These are phyloP conservation scores for Tiphia femorata DNA, from an alignment of 2,888 invertebrate genomes.

Conservation along the genomic window DNA sequence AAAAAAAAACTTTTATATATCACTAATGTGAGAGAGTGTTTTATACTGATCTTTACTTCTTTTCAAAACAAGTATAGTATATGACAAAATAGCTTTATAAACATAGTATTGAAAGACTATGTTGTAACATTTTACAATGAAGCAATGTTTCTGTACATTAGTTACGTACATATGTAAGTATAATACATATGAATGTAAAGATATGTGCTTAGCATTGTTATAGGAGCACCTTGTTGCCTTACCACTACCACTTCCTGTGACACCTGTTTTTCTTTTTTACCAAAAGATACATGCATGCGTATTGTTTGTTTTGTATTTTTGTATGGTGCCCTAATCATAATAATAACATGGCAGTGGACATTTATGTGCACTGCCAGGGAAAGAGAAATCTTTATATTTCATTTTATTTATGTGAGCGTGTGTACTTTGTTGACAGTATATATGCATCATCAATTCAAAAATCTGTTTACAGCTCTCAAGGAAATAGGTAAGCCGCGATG, in stretches of 20 bases:
- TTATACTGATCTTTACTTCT: neutral
- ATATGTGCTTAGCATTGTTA: constrained; percentile 33
- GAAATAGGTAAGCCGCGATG: constrained; percentile 67
- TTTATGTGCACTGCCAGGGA: constrained; percentile 34
- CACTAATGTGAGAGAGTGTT: too few species aligned
- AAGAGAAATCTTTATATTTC: constrained; percentile 19
- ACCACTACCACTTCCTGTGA: constrained; percentile 54
- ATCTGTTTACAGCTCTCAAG: constrained; percentile 68
- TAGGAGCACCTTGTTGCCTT: constrained; percentile 50
- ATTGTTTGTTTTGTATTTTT: constrained; percentile 56
- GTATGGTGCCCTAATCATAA: constrained; percentile 44
- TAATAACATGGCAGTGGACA: constrained; percentile 35
- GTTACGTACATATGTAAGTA: constrained; percentile 15
- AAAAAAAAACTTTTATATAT: too few species aligned
- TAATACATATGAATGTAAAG: constrained; percentile 20
- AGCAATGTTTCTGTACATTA: constrained; percentile 4
- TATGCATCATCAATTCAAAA: constrained; percentile 59
- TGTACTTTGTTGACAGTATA: constrained; percentile 35
- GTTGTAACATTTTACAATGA: neutral
- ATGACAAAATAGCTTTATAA: neutral
- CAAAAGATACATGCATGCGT: constrained; percentile 54
- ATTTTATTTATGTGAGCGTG: constrained; percentile 46
- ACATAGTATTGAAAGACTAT: neutral
- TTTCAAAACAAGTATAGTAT: too few species aligned
- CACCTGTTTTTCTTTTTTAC: constrained; percentile 29